Evolutionary conservation across 2,797 vertebrate species (phyloP).

Genomic region (Pantherophis vulpinus): DNA sequence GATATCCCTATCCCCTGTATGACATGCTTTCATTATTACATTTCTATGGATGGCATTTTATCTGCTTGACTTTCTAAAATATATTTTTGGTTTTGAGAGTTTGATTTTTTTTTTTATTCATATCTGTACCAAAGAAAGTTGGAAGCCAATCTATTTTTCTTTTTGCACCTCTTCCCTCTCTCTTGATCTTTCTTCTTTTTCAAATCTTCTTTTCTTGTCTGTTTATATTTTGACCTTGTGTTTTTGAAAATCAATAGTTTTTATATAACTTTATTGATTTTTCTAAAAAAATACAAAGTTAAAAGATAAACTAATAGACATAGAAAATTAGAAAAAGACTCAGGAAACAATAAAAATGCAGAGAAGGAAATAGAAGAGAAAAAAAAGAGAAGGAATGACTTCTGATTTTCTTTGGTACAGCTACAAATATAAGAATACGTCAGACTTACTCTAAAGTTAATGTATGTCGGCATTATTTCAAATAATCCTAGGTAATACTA

Average conservation of each 20-base stretch:
- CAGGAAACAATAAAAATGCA: neutral
- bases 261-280: neutral
- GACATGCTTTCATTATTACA: neutral
- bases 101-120: neutral
- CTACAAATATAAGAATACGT: neutral
- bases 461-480: neutral
- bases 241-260: neutral
- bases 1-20: neutral
- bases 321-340: neutral
- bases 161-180: neutral
- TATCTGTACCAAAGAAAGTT: neutral
- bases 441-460: neutral
- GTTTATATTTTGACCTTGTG: neutral
- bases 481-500: neutral
- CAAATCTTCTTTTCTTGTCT: neutral
- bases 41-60: neutral
- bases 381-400: neutral
- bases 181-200: neutral
- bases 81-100: neutral
- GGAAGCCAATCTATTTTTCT: neutral
- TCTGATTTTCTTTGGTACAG: neutral
- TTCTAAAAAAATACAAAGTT: neutral
- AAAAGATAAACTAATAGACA: neutral
- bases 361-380: neutral
- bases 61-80: neutral